Base-by-base conservation (phyloP, 2,888 invertebrate species). In the Linnaemya vulpina region DNA sequence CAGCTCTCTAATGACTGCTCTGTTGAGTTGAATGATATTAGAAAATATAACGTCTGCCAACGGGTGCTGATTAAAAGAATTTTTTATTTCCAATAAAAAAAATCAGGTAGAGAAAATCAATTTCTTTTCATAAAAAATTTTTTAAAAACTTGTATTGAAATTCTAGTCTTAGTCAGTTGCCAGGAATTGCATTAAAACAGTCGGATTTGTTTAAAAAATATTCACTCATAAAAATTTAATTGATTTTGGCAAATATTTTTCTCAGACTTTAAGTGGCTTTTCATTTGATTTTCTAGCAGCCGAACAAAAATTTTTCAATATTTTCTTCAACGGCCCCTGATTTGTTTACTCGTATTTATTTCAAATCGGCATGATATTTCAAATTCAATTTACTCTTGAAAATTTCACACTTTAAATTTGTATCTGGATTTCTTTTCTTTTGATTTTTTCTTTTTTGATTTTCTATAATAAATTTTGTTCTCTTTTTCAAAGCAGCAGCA, bases 291-390 rank as follows among this genome's bases (percentile, higher is more conserved):
- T 51, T 49, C 49, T 30, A 49, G 10, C 49, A 49, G 40, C 25
- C 8, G 13, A 63, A 49, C 70, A 67, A 67, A 80, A 80, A 60
- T 73, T 83, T 63, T 79, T 55, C 65, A 79, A 75, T 74, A 40
- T 70, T 70, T 63, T 75, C n/a, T 43, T 75, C 43, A 35, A 35
- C 13, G 35, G 58, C 43, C 15, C 43, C 46, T 71, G 30, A 53
- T 78, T 78, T 79, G 79, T 84, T 84, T 84, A n/a, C n/a, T n/a
- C n/a, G n/a, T n/a, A 79, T 79, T 79, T 83, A 60, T 38, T 60
- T 22, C 22, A 58, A 49, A 46, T 51, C 11, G 43, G 9, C 7
- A 49, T 17, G 7, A 49, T 22, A 9, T 58, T 60, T n/a, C 13
- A 49, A n/a, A 67, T 62, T 65, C 35, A 46, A 17, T 63, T 75